Base-by-base conservation (phyloP, 2,888 invertebrate genomes). In the Diarsia brunnea region DNA sequence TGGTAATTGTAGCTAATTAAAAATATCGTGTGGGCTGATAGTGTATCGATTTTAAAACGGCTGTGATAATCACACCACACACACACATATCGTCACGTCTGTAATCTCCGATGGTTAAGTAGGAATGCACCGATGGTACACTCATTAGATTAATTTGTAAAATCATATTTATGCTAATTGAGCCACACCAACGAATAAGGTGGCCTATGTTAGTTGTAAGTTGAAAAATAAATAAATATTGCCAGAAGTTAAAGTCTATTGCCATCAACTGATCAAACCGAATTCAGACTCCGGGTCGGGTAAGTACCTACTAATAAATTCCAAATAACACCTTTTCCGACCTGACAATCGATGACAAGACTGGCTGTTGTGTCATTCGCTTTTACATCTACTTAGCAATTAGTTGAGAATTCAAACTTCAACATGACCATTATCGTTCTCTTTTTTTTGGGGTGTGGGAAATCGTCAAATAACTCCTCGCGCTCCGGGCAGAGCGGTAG, bases 1-100 rank as follows among this genome's bases (percentile, higher is more conserved):
- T 53, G 68, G 65, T 79, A 65, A 81, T 63, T 78, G 65, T 58
- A n/a, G 43, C 27, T 69, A 61, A 77, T 67, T 71, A n/a, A 60
- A 58, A 27, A 12, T 27, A 19, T 38, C 14, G 27, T 78, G 49
- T 55, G 38, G 55, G 8, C 21, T 38, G 51, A 38, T 63, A 45
- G 4, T 27, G 21, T 69, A 49, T 74, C 21, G 45, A 63, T 47
- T 73, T 74, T 5, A n/a, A 64, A 43, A 19, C 10, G 10, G 4
- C 27, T 58, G 58, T 58, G 10, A 31, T 31, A 58, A 31, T 49
- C 47, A 49, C 47, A 49, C 19, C 27, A 27, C 10, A 27, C 19
- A 19, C 27, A 10, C 58, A 27, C 5, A n/a, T 19, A 19, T 10
- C 10, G 10, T 19, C 27, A 27, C 4, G 2, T 12, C 1, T 11